Conservation (phyloP, 2,113 vertebrate species). For the Isurus oxyrinchus region DNA sequence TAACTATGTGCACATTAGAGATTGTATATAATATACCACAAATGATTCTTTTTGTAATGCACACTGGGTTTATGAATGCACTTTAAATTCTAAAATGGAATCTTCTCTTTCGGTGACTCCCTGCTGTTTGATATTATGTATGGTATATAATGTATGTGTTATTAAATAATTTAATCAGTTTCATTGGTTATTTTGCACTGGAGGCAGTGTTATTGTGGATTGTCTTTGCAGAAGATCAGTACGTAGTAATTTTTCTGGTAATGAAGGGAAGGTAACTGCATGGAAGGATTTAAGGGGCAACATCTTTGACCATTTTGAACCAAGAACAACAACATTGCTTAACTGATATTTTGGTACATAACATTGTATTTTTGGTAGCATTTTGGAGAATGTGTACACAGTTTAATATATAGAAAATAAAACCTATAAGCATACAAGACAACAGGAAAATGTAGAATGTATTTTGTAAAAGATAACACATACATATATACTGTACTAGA, state of each 20-base stretch:
- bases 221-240: not conserved
- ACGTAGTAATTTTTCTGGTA: not conserved
- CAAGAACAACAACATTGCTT: too few species aligned
- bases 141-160: not conserved
- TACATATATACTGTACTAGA: not conserved
- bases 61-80: not conserved
- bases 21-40: not conserved
- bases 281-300: not conserved
- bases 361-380: not conserved
- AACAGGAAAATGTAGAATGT: not conserved
- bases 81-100: not conserved
- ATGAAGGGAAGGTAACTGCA: not conserved
- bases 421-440: not conserved
- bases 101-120: not conserved
- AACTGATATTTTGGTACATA: not conserved
- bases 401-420: not conserved
- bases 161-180: not conserved
- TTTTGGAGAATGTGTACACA: not conserved
- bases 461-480: not conserved
- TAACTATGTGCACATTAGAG: not conserved
- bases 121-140: not conserved
- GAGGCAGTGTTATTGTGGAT: not conserved
- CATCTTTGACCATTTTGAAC: not conserved
- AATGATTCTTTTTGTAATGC: not conserved
- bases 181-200: not conserved